Percentiles rank a stretch among this genome's conserved stretches.
Evolutionary conservation across 2,888 invertebrate genomes (phyloP).

Genomic region (Lasioglossum vierecki): DNA sequence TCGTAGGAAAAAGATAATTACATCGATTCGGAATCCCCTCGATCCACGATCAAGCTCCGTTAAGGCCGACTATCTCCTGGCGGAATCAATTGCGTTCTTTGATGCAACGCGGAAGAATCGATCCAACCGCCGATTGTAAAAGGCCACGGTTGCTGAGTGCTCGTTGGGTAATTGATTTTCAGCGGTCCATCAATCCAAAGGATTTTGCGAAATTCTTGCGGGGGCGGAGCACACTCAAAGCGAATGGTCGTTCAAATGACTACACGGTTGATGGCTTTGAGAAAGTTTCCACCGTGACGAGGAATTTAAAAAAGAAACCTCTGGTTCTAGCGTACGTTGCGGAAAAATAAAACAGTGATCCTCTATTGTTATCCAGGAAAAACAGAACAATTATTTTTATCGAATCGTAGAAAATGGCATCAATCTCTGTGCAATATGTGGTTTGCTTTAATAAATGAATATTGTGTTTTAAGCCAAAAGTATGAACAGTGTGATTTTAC

Average conservation of each 20-base stretch:
- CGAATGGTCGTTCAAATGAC: background rate
- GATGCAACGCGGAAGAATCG: slow-evolving; percentile 36
- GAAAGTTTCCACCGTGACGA: background rate
- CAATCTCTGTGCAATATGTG: too few relatives aligned
- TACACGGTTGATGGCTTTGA: slow-evolving; percentile 2
- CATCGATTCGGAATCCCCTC: slow-evolving; percentile 66
- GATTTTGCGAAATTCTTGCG: background rate
- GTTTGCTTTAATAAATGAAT: too few relatives aligned
- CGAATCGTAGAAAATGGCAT: background rate
- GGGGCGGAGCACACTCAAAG: background rate
- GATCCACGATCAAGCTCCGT: slow-evolving; percentile 43
- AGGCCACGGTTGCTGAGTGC: slow-evolving; percentile 14
- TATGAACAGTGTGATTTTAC: too few relatives aligned
- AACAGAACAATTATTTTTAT: background rate
- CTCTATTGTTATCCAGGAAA: background rate
- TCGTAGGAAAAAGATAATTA: slow-evolving; percentile 67
- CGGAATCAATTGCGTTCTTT: slow-evolving; percentile 43
- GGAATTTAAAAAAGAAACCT: background rate
- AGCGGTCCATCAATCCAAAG: slow-evolving; percentile 6
- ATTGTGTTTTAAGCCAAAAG: too few relatives aligned
- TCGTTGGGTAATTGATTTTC: slow-evolving; percentile 31
- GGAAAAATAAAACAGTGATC: background rate
- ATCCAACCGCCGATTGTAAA: slow-evolving; percentile 32
- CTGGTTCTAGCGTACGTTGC: background rate
- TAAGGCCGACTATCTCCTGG: slow-evolving; percentile 46